phyloP scores from a whole-genome alignment of 2,797 vertebrate species.

The Acanthurus tractus region DNA sequence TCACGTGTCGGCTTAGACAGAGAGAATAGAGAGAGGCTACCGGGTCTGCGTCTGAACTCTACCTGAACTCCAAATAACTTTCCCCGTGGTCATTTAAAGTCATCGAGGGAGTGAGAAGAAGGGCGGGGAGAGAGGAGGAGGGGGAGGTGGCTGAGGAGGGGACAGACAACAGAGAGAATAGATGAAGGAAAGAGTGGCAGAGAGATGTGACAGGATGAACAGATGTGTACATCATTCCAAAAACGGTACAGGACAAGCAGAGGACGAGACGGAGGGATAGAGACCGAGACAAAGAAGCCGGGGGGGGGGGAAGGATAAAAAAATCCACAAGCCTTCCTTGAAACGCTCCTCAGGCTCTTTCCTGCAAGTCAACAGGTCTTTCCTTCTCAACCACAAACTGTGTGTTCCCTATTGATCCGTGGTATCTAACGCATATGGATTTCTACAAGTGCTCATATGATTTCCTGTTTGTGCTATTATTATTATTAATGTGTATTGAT shows the following conservation, averaged over 20 bases:
- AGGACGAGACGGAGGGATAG: constrained; percentile 13
- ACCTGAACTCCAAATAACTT: constrained; percentile 77
- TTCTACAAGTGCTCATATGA: constrained; percentile 31
- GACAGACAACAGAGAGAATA: constrained; percentile 58
- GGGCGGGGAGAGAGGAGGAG: not conserved
- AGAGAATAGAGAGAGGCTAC: constrained; percentile 56
- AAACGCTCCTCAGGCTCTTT: constrained; percentile 36
- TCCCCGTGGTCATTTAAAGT: constrained; percentile 70
- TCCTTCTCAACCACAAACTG: constrained; percentile 10
- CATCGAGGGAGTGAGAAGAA: constrained; percentile 36
- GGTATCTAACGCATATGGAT: constrained; percentile 34
- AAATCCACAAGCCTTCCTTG: constrained; percentile 25
- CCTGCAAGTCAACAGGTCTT: constrained; percentile 49
- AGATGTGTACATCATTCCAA: constrained; percentile 59
- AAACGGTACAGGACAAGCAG: constrained; percentile 21
- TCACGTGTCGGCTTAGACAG: constrained; percentile 60
- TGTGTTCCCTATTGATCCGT: constrained; percentile 15
- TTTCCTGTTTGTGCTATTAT: constrained; percentile 52
- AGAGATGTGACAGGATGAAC: constrained; percentile 54
- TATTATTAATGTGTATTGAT: constrained; percentile 56
- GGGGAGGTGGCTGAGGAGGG: not conserved
- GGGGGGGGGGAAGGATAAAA: not conserved
- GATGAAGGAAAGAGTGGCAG: constrained; percentile 40
- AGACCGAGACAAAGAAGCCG: constrained; percentile 7
- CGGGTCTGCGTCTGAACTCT: constrained; percentile 74